phyloP scores from a whole-genome alignment of 1,140 invertebrate genomes.

The Coptotermes formosanus region DNA sequence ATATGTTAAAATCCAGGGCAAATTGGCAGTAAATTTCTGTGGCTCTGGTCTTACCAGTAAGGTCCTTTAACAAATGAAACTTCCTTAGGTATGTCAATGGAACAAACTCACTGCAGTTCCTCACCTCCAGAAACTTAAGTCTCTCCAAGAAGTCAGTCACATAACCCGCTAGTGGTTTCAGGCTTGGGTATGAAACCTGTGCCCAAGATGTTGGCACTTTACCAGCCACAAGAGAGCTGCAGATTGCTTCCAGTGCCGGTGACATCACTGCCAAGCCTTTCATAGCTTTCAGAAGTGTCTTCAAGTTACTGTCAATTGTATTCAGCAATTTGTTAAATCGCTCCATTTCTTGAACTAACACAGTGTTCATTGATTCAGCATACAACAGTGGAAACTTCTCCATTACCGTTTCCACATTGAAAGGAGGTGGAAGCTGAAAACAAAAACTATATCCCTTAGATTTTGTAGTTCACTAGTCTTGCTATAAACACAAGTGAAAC shows the following conservation, averaged over 20 bases:
- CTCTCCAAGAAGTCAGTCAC: constrained; percentile 75
- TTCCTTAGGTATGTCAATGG: not conserved
- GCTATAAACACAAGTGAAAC: no score
- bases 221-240: constrained; percentile 65
- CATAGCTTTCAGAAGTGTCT: constrained; percentile 76
- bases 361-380: constrained; percentile 91
- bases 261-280: constrained; percentile 88
- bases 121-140: constrained; percentile 59
- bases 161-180: constrained; percentile 86
- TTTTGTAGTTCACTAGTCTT: not conserved
- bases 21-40: no score
- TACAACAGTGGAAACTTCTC: constrained; percentile 78
- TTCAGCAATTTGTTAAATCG: constrained; percentile 75
- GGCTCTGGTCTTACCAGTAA: not conserved
- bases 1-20: no score
- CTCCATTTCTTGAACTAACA: constrained; percentile 89
- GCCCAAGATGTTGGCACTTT: constrained; percentile 79
- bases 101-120: not conserved
- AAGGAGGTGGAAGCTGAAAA: constrained; percentile 60
- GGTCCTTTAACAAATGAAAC: not conserved
- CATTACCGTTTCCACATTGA: constrained; percentile 70
- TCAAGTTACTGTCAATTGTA: constrained; percentile 62
- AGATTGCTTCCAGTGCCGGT: constrained; percentile 71
- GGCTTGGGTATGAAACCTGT: constrained; percentile 82
- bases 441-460: not conserved